These are phyloP conservation scores for Leptatherina wallacei DNA, from an alignment of 2,797 vertebrate genomes.

Conservation along the genomic window DNA sequence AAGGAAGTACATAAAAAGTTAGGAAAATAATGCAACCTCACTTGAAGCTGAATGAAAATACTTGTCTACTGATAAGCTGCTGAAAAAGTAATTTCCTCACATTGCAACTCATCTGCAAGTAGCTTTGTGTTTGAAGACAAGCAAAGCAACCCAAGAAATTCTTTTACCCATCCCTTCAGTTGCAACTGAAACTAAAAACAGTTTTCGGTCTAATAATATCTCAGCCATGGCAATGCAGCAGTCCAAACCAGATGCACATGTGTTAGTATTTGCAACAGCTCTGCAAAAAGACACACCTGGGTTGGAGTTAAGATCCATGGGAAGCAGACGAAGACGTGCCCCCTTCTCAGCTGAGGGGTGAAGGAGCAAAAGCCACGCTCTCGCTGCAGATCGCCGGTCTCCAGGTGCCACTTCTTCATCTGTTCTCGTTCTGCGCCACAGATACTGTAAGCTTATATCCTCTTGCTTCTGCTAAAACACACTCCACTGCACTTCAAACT, in stretches of 20 bases:
- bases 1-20: neutral
- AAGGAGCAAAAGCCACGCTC: conserved; percentile 66
- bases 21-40: neutral
- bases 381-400: conserved; percentile 67
- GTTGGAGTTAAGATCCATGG: conserved; percentile 82
- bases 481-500: conserved; percentile 33
- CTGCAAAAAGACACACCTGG: conserved; percentile 79
- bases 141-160: conserved; percentile 6
- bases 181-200: conserved; percentile 26
- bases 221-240: conserved; percentile 14
- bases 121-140: conserved; percentile 11
- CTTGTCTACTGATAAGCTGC: conserved; percentile 15
- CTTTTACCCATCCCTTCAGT: neutral
- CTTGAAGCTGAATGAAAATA: conserved; percentile 13
- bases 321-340: conserved; percentile 50
- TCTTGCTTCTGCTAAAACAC: conserved; percentile 47
- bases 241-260: conserved; percentile 32
- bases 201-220: conserved; percentile 38
- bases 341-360: conserved; percentile 51
- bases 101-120: conserved; percentile 6
- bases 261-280: conserved; percentile 34
- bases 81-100: neutral
- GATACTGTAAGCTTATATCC: conserved; percentile 45
- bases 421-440: conserved; percentile 61
- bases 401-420: conserved; percentile 73